These are phyloP conservation scores for Lepus oiostolus DNA, from an alignment of 2,797 vertebrate genomes.

Conservation along the genomic window DNA sequence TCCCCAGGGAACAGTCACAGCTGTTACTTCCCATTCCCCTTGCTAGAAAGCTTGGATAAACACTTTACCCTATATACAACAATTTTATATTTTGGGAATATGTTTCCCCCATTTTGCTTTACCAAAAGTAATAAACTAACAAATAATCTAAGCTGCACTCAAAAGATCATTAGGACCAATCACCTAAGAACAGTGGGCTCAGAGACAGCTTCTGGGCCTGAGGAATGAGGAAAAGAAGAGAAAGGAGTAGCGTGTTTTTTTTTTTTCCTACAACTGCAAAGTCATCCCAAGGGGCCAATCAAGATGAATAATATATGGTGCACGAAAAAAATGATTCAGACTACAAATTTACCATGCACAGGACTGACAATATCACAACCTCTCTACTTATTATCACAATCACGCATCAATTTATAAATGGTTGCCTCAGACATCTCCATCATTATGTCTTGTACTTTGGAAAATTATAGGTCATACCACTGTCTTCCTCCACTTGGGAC, in stretches of 20 bases:
- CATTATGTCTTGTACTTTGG: background rate
- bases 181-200: background rate
- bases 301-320: background rate
- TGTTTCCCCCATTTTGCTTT: background rate
- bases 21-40: background rate
- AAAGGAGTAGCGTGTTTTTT: background rate
- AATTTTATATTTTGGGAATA: slow-evolving; percentile 37
- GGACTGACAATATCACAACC: background rate
- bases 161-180: background rate
- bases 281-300: background rate
- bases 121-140: slow-evolving; percentile 58
- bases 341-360: background rate
- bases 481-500: background rate
- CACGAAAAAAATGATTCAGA: background rate
- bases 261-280: background rate
- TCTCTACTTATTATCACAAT: background rate
- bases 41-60: background rate
- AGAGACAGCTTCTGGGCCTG: background rate
- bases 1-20: background rate
- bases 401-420: no score
- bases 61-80: background rate
- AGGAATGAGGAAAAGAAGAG: background rate
- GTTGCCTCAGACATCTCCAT: background rate
- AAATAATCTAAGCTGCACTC: slow-evolving; percentile 3
- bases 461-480: background rate